Conservation (phyloP, 1,140 invertebrate species). For the Chelonus insularis region DNA sequence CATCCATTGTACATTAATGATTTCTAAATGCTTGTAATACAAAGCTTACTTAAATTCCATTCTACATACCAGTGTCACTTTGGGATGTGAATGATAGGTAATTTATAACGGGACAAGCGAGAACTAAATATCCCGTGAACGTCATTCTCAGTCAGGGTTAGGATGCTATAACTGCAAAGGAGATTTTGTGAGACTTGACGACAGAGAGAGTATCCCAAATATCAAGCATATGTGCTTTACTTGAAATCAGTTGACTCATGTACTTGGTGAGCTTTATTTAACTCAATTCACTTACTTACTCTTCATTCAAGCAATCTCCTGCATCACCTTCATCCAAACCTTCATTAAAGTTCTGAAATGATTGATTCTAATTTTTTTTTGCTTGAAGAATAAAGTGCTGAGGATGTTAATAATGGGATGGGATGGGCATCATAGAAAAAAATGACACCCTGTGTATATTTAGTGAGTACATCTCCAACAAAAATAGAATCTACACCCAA, state of each 20-base stretch:
- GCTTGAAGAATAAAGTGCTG: too few species aligned
- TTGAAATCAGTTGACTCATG: too few species aligned
- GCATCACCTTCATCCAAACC: too few species aligned
- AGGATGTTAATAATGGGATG: too few species aligned
- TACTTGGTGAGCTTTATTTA: neutral
- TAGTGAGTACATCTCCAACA: constrained; percentile 15
- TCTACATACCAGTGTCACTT: constrained; percentile 30
- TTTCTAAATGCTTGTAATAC: neutral
- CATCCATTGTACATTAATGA: neutral
- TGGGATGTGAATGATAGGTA: constrained; percentile 32
- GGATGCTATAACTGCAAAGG: constrained; percentile 1
- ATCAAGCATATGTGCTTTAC: constrained; percentile 32
- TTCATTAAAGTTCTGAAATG: too few species aligned
- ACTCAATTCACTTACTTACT: too few species aligned
- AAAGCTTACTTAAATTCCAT: constrained; percentile 11
- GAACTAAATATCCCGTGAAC: constrained; percentile 25
- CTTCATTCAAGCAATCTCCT: too few species aligned
- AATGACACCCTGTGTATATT: too few species aligned
- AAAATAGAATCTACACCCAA: constrained; percentile 30
- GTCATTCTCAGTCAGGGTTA: constrained; percentile 16
- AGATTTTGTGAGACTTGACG: constrained; percentile 9
- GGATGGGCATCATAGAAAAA: too few species aligned
- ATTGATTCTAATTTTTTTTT: too few species aligned
- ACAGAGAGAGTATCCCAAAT: constrained; percentile 29
- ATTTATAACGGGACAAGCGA: constrained; percentile 31